Evolutionary conservation across 2,888 invertebrate genomes (phyloP).

Genomic region (Dicyrtomina minuta): DNA sequence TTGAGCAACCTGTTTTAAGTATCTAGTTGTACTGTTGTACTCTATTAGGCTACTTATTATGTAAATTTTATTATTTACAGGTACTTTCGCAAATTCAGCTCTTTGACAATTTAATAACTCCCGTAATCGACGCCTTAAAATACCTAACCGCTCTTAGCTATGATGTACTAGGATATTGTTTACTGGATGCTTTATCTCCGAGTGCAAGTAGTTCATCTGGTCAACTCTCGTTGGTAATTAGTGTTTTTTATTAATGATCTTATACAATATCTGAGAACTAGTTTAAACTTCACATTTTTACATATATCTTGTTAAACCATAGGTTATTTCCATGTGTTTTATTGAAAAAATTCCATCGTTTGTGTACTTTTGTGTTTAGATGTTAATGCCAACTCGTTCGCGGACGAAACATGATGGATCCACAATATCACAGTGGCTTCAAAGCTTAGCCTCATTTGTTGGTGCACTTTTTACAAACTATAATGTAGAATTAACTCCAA

Average conservation of each 20-base stretch:
- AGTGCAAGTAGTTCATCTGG: conserved; percentile 38
- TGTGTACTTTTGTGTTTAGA: no score
- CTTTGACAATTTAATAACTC: conserved; percentile 90
- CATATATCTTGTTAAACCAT: no score
- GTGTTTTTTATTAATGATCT: background rate
- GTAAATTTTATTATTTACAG: conserved; percentile 56
- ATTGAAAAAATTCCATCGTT: no score
- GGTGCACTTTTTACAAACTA: conserved; percentile 97
- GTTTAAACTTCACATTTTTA: no score
- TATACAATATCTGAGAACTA: background rate
- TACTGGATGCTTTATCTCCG: conserved; percentile 84
- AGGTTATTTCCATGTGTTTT: no score
- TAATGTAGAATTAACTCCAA: conserved; percentile 88
- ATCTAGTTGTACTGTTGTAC: no score
- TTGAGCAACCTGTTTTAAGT: no score
- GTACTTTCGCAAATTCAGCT: conserved; percentile 80
- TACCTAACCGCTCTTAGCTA: conserved; percentile 92
- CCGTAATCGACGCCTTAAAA: conserved; percentile 96
- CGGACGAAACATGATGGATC: conserved; percentile 82
- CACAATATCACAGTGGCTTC: conserved; percentile 89
- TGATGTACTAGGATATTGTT: conserved; percentile 92
- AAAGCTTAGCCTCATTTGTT: conserved; percentile 91
- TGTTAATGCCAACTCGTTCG: conserved; percentile 52
- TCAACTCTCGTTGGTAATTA: conserved; percentile 43
- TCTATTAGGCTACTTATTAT: conserved; percentile 40